Percentiles rank a stretch among this genome's conserved stretches.
These are phyloP conservation scores for Dioctria linearis DNA, from an alignment of 2,888 invertebrate species.

Conservation along the genomic window DNA sequence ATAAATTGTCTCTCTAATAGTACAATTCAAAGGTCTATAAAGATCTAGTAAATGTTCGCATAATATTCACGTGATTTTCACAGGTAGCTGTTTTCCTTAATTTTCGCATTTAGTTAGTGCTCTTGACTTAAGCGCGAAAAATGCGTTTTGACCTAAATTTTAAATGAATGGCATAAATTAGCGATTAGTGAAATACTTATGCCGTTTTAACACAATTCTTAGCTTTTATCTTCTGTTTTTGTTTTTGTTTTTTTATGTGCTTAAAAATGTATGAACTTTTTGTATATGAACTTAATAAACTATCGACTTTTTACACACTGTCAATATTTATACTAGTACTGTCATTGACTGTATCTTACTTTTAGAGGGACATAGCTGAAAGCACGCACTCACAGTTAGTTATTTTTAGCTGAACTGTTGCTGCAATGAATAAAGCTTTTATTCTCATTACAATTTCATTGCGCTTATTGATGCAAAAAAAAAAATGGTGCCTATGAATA, in stretches of 20 bases:
- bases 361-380: background rate
- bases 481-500: background rate
- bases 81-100: constrained; percentile 4
- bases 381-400: background rate
- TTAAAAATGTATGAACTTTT: background rate
- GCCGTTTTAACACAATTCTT: constrained; percentile 10
- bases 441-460: background rate
- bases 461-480: background rate
- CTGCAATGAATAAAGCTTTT: background rate
- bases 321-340: background rate
- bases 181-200: constrained; percentile 52
- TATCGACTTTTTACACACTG: too few relatives aligned
- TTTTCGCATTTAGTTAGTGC: background rate
- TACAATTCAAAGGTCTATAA: background rate
- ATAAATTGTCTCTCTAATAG: too few relatives aligned
- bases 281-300: background rate
- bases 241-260: background rate
- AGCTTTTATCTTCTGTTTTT: background rate
- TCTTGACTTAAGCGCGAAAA: background rate
- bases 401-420: background rate
- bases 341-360: background rate
- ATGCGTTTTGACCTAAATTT: constrained; percentile 55
- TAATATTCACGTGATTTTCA: background rate
- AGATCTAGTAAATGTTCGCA: background rate
- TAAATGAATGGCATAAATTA: constrained; percentile 57